phyloP scores from a whole-genome alignment of 1,140 invertebrate species.

The Gryon sp. region DNA sequence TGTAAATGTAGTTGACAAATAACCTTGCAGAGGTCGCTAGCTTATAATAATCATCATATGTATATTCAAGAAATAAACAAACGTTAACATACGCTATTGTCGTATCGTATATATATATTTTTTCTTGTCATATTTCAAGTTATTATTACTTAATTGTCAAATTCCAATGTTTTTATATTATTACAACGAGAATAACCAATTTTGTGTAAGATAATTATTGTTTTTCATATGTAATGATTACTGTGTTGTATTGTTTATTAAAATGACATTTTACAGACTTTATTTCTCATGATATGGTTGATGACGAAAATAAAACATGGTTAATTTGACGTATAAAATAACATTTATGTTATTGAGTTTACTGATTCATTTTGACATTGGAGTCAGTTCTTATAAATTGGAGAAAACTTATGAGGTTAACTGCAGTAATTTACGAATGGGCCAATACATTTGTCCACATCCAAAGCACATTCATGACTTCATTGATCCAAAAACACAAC shows the following conservation, averaged over 20 bases:
- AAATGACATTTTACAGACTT: constrained; percentile 7
- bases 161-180: constrained; percentile 12
- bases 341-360: constrained; percentile 18
- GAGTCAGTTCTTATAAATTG: constrained; percentile 19
- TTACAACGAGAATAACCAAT: neutral
- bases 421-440: constrained; percentile 87
- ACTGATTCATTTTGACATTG: constrained; percentile 4
- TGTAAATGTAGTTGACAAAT: neutral
- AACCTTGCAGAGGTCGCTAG: neutral
- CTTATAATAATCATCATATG: neutral
- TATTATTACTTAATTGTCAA: neutral
- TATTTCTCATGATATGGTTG: constrained; percentile 5
- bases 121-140: neutral
- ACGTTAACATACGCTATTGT: neutral
- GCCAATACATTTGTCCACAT: constrained; percentile 92
- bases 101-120: too few species aligned
- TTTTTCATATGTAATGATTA: too few species aligned
- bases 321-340: constrained; percentile 14
- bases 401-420: constrained; percentile 81
- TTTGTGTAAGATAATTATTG: neutral
- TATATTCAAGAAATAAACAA: neutral
- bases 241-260: neutral
- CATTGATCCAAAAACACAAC: constrained; percentile 95
- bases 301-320: constrained; percentile 18
- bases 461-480: constrained; percentile 83